Evolutionary conservation across 1,140 invertebrate genomes (phyloP), one percentile per base, ranked within the genome.

Genomic region (Drosophila truncata): DNA sequence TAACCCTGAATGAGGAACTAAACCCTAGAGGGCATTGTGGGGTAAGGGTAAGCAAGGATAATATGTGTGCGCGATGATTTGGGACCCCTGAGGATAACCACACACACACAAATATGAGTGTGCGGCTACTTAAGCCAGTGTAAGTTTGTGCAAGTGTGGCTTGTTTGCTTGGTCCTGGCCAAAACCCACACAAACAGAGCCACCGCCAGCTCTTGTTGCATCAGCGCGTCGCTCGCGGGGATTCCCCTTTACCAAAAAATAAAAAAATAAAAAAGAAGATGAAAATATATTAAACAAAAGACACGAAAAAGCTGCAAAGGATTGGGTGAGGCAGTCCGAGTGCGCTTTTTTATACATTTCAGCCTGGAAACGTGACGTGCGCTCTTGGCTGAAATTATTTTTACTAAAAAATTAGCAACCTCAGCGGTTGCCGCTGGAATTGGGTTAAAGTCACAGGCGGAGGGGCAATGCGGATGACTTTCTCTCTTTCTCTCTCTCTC

Each of bases 371-470:
- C 71, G 42, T 76, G 80, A 77, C 54, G 58, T 76, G 72, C 78
- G 72, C 72, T 81, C 49, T 47, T 18, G 64, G 46, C 58, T 76
- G 81, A 78, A 86, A 90, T 86, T 71, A 82, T 79, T 86, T 88
- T 84, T 78, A 52, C 78, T 80, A 85, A 85, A 85, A 85, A 80
- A 85, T 85, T 85, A 90, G 80, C 84, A 88, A 87, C 84, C 84
- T 83, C 85, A 90, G 82, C 85, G 76, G 78, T 85, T 85, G 86
- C 64, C 64, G 55, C 65, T 60, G 76, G 67, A 88, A 85, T 90
- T 90, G 85, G 85, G 85, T 90, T 90, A 90, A 91, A 90, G 85
- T 90, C 85, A 90, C 64, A 42, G 52, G 33, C 16, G 44, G 44
- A 47, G 39, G 62, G 63, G 80, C 69, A 47, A 75, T 7, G 37